Evolutionary conservation across 2,888 invertebrate species (phyloP), one percentile per base, ranked within the genome.

Genomic region (Congeria kusceri): DNA sequence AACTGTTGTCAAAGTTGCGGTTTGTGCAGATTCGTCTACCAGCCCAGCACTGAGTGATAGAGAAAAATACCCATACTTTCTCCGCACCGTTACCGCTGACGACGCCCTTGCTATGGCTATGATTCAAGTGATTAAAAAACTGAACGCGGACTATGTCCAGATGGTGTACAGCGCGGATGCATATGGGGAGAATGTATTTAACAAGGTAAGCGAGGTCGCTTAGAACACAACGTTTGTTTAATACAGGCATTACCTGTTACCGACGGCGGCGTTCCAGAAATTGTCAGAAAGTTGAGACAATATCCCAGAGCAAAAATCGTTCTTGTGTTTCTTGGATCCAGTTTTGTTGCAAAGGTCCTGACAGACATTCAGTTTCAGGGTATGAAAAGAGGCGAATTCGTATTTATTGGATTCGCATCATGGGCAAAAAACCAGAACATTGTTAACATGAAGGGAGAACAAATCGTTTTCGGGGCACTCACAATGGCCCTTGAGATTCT

Each of bases 381-480:
- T 47, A 57, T 80, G 56, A 49, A 65, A 0, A 62, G 47, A 44
- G 83, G 81, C 0, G 77, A 83, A 25, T 85, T 83, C 25, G 18
- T 85, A n/a, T 83, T 84, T n/a, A 80, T 86, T 59, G 85, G 83
- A 13, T 86, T 84, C 0, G 81, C 80, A 57, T 67, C 83, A 18
- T 84, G 78, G 80, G 76, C 72, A 25, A 75, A 68, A 15, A 78
- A 69, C n/a, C 15, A 11, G 0, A 61, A 72, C 23, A 46, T 81
- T 3, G 18, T 83, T 11, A 18, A 44, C 13, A 47, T 49, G 13
- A 66, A 70, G 5, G 13, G 13, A n/a, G 57, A 61, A 57, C 65
- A 62, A 23, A 62, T 70, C 15, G 46, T 78, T 9, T 64, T 71
- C 5, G 85, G 83, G 3, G 71, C 81, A 4, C 63, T 76, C 15